Evolutionary conservation across 1,140 invertebrate species (phyloP).

Genomic region (Zaprionus capensis): DNA sequence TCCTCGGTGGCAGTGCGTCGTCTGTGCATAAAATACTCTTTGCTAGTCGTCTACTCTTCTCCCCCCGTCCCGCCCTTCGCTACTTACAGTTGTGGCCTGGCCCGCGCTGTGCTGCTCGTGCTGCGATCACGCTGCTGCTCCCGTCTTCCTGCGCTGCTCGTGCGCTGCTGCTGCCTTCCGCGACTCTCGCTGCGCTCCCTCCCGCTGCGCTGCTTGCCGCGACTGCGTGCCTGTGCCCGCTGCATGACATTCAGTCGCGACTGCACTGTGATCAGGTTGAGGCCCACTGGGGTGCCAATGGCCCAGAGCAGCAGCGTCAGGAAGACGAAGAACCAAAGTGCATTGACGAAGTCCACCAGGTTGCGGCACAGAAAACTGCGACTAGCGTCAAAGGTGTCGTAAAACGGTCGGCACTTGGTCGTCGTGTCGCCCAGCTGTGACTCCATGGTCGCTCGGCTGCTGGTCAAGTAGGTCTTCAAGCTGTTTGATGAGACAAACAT

Average conservation of each 20-base stretch:
- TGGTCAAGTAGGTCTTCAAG: slow-evolving; percentile 87
- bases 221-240: slow-evolving; percentile 52
- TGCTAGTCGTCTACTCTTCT: neutral
- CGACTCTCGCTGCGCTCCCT: slow-evolving; percentile 37
- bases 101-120: slow-evolving; percentile 64
- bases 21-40: slow-evolving; percentile 26
- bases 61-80: neutral
- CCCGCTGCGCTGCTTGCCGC: slow-evolving; percentile 50
- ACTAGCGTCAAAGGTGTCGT: slow-evolving; percentile 88
- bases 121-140: slow-evolving; percentile 65
- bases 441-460: slow-evolving; percentile 88
- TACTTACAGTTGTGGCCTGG: slow-evolving; percentile 69
- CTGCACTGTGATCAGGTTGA: slow-evolving; percentile 78
- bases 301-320: slow-evolving; percentile 83
- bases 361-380: slow-evolving; percentile 88
- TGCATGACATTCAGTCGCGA: slow-evolving; percentile 69
- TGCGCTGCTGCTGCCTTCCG: slow-evolving; percentile 48
- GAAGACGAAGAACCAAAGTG: slow-evolving; percentile 86
- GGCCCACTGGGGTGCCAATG: slow-evolving; percentile 81
- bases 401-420: slow-evolving; percentile 89
- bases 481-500: slow-evolving; percentile 63
- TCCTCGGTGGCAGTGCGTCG: slow-evolving; percentile 78
- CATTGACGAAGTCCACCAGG: slow-evolving; percentile 89
- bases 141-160: slow-evolving; percentile 57
- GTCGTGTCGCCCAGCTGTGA: slow-evolving; percentile 87